Evolutionary conservation across 1,140 invertebrate species (phyloP).

Genomic region (Aphelenchoides fujianensis): DNA sequence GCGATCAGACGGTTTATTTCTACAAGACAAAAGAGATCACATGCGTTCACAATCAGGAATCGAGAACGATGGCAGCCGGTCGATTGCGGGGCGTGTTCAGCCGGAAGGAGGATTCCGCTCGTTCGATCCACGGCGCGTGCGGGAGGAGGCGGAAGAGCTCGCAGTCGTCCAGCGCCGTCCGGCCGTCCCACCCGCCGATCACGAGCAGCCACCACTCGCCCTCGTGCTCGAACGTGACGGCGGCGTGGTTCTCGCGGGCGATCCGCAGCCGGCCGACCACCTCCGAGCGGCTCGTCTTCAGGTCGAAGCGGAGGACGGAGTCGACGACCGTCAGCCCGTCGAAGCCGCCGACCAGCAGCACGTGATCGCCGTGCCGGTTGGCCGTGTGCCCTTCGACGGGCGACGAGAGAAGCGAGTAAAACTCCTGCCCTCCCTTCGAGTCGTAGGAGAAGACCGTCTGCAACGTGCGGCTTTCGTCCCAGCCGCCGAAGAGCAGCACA

Average conservation of each 20-base stretch:
- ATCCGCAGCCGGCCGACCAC: constrained; percentile 18
- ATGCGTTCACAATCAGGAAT: too few relatives aligned
- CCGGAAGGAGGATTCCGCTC: neutral
- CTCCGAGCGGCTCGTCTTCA: constrained; percentile 6
- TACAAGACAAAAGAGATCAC: too few relatives aligned
- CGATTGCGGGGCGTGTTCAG: constrained; percentile 14
- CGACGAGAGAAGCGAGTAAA: constrained; percentile 10
- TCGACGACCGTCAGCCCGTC: constrained; percentile 10
- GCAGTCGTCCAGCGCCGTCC: constrained; percentile 11
- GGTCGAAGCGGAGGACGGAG: constrained; percentile 13
- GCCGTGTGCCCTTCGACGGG: constrained; percentile 26
- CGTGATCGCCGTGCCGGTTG: neutral
- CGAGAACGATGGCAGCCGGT: constrained; percentile 9
- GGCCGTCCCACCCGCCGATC: constrained; percentile 32
- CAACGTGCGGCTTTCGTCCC: constrained; percentile 29
- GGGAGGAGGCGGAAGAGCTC: constrained; percentile 19
- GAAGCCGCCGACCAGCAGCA: neutral
- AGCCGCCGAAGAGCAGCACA: constrained; percentile 28
- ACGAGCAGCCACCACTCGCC: constrained; percentile 9
- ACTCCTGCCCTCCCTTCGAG: neutral
- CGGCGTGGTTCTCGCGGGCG: constrained; percentile 28
- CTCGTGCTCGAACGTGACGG: constrained; percentile 16
- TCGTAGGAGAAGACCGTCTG: constrained; percentile 26
- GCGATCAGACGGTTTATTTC: too few relatives aligned
- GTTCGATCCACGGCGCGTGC: constrained; percentile 5